These are phyloP conservation scores for Solenodon paradoxus DNA, from an alignment of 2,113 vertebrate genomes.

Conservation along the genomic window DNA sequence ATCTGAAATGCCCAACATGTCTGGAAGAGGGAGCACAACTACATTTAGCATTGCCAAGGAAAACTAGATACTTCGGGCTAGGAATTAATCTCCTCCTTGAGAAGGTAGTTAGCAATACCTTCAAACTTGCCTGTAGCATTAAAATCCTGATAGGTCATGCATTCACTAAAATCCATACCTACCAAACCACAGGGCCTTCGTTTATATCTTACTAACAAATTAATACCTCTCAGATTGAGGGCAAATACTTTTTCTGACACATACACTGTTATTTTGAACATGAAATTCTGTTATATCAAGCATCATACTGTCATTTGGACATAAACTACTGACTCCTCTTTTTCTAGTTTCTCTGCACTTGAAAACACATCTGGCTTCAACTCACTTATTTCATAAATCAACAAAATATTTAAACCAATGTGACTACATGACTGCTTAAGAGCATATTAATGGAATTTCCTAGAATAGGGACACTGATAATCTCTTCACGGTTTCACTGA, in stretches of 20 bases:
- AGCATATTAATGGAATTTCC: neutral
- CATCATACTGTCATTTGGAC: neutral
- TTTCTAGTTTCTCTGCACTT: neutral
- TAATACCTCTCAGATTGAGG: neutral
- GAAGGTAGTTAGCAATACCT: conserved; percentile 67
- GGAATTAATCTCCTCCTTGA: conserved; percentile 74
- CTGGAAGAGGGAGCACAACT: conserved; percentile 57
- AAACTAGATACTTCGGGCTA: conserved; percentile 71
- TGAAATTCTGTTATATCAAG: neutral
- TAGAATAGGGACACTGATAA: neutral
- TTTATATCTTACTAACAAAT: conserved; percentile 49
- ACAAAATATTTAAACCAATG: conserved; percentile 15
- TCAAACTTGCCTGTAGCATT: conserved; percentile 64
- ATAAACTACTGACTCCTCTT: neutral
- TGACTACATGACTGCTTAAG: neutral
- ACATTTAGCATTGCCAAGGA: conserved; percentile 72
- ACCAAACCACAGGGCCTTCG: conserved; percentile 20
- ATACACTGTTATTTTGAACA: neutral
- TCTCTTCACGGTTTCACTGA: neutral
- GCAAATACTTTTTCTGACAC: neutral
- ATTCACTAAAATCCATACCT: conserved; percentile 58
- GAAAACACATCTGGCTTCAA: neutral
- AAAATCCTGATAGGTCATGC: conserved; percentile 52
- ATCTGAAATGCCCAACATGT: conserved; percentile 70
- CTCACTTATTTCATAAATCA: neutral